These are phyloP conservation scores for Epizoanthus stellaris DNA, from an alignment of 92 coral and sea anemone genomes.

Conservation along the genomic window DNA sequence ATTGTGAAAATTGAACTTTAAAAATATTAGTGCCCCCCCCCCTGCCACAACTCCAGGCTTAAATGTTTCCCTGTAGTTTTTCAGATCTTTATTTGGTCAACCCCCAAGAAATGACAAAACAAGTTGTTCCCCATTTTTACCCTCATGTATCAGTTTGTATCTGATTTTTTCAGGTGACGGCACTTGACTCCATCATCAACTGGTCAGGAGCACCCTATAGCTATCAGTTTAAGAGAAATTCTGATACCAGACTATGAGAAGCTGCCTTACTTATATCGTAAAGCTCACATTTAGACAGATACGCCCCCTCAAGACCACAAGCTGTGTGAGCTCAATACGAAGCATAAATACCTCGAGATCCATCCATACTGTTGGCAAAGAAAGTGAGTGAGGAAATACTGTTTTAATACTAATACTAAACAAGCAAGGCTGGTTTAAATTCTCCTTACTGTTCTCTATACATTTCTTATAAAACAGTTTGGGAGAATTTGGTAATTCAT, in stretches of 20 bases:
- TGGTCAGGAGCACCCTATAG: too few relatives aligned
- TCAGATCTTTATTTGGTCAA: too few relatives aligned
- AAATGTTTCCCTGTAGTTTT: too few relatives aligned
- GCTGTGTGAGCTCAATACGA: background rate
- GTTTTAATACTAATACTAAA: background rate
- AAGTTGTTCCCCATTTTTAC: too few relatives aligned
- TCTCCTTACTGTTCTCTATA: background rate
- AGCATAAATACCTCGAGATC: background rate
- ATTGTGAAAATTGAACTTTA: too few relatives aligned
- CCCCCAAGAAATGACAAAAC: too few relatives aligned
- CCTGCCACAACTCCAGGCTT: too few relatives aligned
- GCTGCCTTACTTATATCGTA: background rate
- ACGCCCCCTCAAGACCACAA: background rate
- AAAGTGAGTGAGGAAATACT: background rate
- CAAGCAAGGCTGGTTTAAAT: background rate
- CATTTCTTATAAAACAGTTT: too few relatives aligned
- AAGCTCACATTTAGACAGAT: conserved; percentile 7
- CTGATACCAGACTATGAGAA: background rate
- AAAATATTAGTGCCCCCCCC: too few relatives aligned
- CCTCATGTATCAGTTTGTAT: too few relatives aligned
- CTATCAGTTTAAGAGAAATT: too few relatives aligned
- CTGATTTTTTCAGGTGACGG: background rate
- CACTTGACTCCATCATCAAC: background rate
- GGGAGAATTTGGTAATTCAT: too few relatives aligned
- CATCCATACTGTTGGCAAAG: background rate